Base-by-base conservation (phyloP, 2,888 invertebrate species). In the Catocala fraxini region DNA sequence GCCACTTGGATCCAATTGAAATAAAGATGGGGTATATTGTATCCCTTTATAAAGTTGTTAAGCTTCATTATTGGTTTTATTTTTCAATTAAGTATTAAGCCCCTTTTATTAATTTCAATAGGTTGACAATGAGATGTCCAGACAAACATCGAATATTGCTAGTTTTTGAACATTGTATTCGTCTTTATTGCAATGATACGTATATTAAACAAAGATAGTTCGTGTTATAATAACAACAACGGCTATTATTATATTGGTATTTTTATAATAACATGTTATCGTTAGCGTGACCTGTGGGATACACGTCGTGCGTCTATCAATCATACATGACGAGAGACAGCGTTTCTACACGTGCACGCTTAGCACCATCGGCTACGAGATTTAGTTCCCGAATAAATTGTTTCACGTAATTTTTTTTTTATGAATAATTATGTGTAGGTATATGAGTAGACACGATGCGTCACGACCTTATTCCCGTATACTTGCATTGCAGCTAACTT, bases 381-480 rank as follows among this genome's bases (percentile, higher is more conserved):
- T 25, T 51, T 51, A 45, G 65, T 71, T 67, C 48, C 64, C 63
- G 39, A 53, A 58, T 61, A 68, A 56, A 61, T 62, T 68, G 54
- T 72, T 65, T 71, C 59, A 48, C 45, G 55, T 62, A 66, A 74
- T 79, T 76, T 75, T 60, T 79, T n/a, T 78, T 80, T 80, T 70
- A 70, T 81, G 71, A 80, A 81, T 80, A 82, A 84, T 85, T 75
- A 79, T 73, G 77, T 79, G 12, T 39, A 39, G 0, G 35, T 7
- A 9, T 39, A 79, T 82, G 84, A 83, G 73, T 80, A 77, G 72
- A 67, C 65, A 59, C 57, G 79, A 86, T 92, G 92, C 89, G 91
- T 93, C 93, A 93, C 82, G 66, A 70, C 73, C 80, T 84, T 87
- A 89, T 90, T 88, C 84, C 83, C 66, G 83, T 83, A 78, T 80